A percentile compares a stretch with the other conserved stretches of the same genome.
Conservation (phyloP, 2,888 invertebrate species). For the Chrysotoxum bicinctum region DNA sequence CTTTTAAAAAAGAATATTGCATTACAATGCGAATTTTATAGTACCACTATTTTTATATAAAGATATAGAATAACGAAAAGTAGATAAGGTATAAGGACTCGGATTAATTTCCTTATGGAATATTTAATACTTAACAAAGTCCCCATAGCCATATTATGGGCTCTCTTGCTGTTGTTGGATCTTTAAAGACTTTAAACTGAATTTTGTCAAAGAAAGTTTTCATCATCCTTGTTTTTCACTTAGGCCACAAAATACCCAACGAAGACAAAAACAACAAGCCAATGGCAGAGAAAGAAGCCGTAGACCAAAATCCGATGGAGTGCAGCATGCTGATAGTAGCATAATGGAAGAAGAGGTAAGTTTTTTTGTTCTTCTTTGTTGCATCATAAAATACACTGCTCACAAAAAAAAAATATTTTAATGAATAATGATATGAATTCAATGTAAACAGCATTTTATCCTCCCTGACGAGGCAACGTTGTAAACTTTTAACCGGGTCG, state of each 20-base stretch:
- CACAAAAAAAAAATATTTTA: constrained; percentile 7
- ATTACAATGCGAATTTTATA: constrained; percentile 47
- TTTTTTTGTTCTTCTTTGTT: constrained; percentile 6
- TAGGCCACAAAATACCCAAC: constrained; percentile 77
- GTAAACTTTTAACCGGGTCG: too few relatives aligned
- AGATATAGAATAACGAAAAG: neutral
- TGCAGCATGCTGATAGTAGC: constrained; percentile 80
- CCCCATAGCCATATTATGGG: neutral
- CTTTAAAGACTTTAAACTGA: neutral
- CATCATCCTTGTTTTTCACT: constrained; percentile 46
- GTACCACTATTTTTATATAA: neutral
- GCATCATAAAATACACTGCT: constrained; percentile 4
- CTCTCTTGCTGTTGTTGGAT: neutral
- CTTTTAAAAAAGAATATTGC: constrained; percentile 42
- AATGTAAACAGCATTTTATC: too few relatives aligned
- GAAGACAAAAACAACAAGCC: constrained; percentile 78
- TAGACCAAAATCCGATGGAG: constrained; percentile 79
- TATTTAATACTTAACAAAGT: constrained; percentile 1
- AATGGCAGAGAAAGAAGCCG: constrained; percentile 79
- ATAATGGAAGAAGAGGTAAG: constrained; percentile 81
- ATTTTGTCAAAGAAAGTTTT: neutral
- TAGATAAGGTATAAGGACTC: neutral
- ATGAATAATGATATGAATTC: too few relatives aligned
- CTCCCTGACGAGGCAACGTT: too few relatives aligned
- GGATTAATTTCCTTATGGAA: constrained; percentile 38